These are phyloP conservation scores for Emydoidea blandingii DNA, from an alignment of 2,797 vertebrate genomes.

Conservation along the genomic window DNA sequence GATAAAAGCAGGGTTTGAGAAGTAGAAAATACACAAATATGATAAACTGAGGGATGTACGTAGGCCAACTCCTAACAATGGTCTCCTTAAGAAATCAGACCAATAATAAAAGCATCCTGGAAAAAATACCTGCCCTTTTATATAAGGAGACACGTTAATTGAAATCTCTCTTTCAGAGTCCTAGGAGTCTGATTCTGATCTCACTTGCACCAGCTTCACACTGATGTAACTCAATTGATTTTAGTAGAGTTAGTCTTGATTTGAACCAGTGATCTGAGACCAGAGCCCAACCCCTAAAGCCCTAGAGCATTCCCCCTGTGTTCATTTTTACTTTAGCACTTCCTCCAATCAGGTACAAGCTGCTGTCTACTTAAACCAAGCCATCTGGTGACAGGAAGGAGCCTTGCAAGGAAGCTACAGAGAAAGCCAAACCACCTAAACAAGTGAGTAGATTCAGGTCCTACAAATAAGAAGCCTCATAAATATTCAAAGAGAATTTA, in stretches of 20 bases:
- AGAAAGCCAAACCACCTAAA: background rate
- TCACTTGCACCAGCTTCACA: background rate
- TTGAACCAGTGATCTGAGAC: background rate
- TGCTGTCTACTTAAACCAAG: background rate
- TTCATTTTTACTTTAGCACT: conserved; percentile 9
- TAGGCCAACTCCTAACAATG: background rate
- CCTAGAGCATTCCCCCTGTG: background rate
- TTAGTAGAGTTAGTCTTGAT: conserved; percentile 1
- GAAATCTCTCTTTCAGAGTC: background rate
- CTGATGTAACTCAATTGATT: background rate
- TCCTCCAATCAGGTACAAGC: background rate
- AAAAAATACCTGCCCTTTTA: background rate
- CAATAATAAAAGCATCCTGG: background rate
- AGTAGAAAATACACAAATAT: background rate
- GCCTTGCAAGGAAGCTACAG: background rate
- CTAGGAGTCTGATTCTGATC: background rate
- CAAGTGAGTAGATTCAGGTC: background rate
- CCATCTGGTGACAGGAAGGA: background rate
- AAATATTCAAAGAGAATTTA: background rate
- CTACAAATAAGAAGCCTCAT: background rate
- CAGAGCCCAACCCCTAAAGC: background rate
- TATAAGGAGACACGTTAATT: background rate
- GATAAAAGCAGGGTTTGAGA: background rate
- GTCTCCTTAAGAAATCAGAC: background rate
- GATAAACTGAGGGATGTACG: background rate